Evolutionary conservation across 2,888 invertebrate genomes (phyloP), one percentile per base, ranked within the genome.

Genomic region (Luffia ferchaultella): DNA sequence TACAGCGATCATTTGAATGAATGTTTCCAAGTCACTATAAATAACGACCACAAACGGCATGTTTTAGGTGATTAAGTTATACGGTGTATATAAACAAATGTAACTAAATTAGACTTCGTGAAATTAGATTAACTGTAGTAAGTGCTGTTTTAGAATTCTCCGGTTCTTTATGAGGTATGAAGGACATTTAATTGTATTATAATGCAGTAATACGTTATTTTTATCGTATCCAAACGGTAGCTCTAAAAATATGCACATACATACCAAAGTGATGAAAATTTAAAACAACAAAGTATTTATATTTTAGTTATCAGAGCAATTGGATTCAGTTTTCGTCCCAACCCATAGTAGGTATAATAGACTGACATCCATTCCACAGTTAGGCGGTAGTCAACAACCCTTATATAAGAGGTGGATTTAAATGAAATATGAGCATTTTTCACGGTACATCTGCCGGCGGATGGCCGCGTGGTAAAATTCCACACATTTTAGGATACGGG

Each of bases 1-100:
- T 64, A 54, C 50, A 49, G 52, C 52, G 49, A 50, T 52, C 48
- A 48, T 53, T 52, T 50, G 51, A 49, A 54, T 54, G 52, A 20
- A 51, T 54, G 50, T 52, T 50, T 52, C 46, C 45, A 49, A 52
- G 16, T 20, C 15, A 20, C 42, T 49, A 50, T 52, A 54, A 54
- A 53, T 52, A 53, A 30, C 30, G 30, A 30, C 30, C 30, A 12
- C 30, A 30, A 30, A 30, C 30, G 30, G 30, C 30, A 30, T 30
- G 30, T 12, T 30, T 51, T 53, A 50, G 49, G 46, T 49, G 50
- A 48, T 53, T 49, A 48, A 53, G 40, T 48, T 53, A 51, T 51
- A 51, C 53, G 51, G 20, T 51, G 51, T 42, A 48, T 51, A 51
- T 51, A 53, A 50, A 51, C 50, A 51, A 43, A 3, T 30, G 30